Evolutionary conservation across 2,797 vertebrate genomes (phyloP).

Genomic region (Siniperca obscura): DNA sequence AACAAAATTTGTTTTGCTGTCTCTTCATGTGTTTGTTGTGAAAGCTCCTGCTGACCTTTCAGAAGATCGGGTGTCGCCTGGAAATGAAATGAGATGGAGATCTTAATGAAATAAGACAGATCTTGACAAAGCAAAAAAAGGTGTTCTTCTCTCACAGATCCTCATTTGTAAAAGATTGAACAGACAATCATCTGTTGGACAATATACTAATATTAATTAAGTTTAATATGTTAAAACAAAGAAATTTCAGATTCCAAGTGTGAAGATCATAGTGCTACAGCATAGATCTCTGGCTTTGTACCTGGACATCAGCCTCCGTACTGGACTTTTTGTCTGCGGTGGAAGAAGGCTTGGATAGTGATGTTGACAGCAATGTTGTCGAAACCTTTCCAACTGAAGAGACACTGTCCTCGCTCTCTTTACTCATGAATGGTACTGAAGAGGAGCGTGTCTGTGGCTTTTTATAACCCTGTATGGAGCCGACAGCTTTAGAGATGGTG

Average conservation of each 20-base stretch:
- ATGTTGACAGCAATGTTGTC: conserved; percentile 55
- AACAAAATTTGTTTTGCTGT: conserved; percentile 98
- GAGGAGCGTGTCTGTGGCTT: conserved; percentile 66
- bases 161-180: conserved; percentile 2
- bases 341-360: conserved; percentile 63
- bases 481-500: conserved; percentile 67
- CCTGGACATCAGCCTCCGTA: conserved; percentile 78
- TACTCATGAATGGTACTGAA: conserved; percentile 63
- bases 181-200: not conserved
- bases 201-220: conserved; percentile 1
- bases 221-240: conserved; percentile 11
- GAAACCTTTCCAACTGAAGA: conserved; percentile 57
- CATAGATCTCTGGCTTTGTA: conserved; percentile 49
- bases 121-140: not conserved
- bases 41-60: conserved; percentile 95
- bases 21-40: conserved; percentile 96
- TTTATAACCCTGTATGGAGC: conserved; percentile 71
- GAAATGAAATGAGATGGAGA: conserved; percentile 49
- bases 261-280: not conserved
- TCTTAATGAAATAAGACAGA: conserved; percentile 14
- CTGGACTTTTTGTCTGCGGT: conserved; percentile 56
- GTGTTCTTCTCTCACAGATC: not conserved
- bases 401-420: conserved; percentile 56
- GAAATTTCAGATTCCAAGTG: not conserved
- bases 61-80: conserved; percentile 96